Base-by-base conservation (phyloP, 2,797 vertebrate species). In the Pangasius macronema region DNA sequence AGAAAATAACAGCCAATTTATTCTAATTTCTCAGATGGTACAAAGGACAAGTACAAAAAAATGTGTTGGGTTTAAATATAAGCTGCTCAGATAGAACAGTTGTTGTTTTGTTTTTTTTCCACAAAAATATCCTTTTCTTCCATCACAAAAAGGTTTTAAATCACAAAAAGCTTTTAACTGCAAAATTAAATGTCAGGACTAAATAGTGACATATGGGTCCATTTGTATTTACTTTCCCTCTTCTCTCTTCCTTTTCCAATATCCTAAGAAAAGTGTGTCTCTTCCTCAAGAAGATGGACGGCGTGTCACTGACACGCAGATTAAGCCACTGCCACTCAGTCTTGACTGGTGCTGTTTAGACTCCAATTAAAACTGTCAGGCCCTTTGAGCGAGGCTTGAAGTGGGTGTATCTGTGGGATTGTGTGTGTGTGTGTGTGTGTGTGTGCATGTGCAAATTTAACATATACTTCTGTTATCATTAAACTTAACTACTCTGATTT, bases 321-420 rank as follows among this genome's bases (percentile, higher is more conserved):
- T 93, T 93, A 93, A 93, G 92, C 93, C 87, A 88, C 93, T 93
- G 93, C 91, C 94, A 93, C 67, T 94, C 93, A 93, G 89, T 36
- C 89, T 93, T 92, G 85, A 90, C 91, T 86, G 72, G 61, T 27
- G 86, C 93, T 94, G 93, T 93, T 94, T 94, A 93, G 94, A 94
- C 92, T 95, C 93, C 94, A 95, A 93, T 95, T 95, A 94, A 93
- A 93, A 87, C 91, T 93, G 94, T 94, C 93, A 94, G 92, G 92
- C 91, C 49, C n/a, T 86, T 93, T 90, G 90, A 90, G 89, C 73
- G 22, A n/a, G 55, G 22, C 42, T 67, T 30, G 22, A 79, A 68
- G n/a, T 70, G 82, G 27, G 82, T 70, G 27, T 68, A n/a, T 39
- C 18, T 57, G 83, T 33, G 65, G 2, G 59, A 5, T 3, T 70